Base-by-base conservation (phyloP, 2,888 invertebrate species). In the Ormyrus pomaceus region DNA sequence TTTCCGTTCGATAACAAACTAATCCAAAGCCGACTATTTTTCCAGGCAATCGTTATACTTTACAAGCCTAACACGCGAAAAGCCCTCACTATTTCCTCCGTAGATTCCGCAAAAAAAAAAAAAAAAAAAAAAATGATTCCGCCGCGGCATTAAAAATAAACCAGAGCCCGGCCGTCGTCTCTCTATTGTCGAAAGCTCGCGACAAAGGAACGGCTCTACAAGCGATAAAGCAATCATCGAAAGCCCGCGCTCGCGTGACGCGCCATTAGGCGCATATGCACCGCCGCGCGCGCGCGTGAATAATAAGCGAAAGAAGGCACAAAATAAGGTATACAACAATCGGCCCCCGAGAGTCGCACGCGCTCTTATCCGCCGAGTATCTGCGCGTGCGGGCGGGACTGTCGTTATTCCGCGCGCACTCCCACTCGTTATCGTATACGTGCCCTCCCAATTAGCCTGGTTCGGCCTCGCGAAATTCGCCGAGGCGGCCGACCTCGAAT, bases 381-480 rank as follows among this genome's bases (percentile, higher is more conserved):
- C 1, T 19, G 19, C 19, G 19, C 19, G 19, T 1, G 19, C 19
- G 1, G 19, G 1, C 19, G 19, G 7, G 46, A 55, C 51, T 58
- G 71, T 50, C 61, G 53, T 71, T 85, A 83, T 74, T 68, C 19
- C 19, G 72, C 66, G 55, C 73, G 68, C 66, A 46, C 59, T 74
- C 53, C 5, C 76, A 58, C 48, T 71, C 65, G 81, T 84, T 85
- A 84, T 82, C 83, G 83, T 50, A 55, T 50, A 55, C 58, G 55
- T 19, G 79, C 59, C 10, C 50, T 76, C 68, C 81, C 84, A 86
- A 83, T 86, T 86, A 86, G 84, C 86, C 86, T 84, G 83, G 82
- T 86, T 86, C 83, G 83, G 79, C 48, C 50, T 19, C 11, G 46
- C 5, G 55, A 74, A 73, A 50, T 51, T 70, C 71, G 71, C 51